phyloP scores from a whole-genome alignment of 1,140 invertebrate species.

The Drosophila grimshawi region DNA sequence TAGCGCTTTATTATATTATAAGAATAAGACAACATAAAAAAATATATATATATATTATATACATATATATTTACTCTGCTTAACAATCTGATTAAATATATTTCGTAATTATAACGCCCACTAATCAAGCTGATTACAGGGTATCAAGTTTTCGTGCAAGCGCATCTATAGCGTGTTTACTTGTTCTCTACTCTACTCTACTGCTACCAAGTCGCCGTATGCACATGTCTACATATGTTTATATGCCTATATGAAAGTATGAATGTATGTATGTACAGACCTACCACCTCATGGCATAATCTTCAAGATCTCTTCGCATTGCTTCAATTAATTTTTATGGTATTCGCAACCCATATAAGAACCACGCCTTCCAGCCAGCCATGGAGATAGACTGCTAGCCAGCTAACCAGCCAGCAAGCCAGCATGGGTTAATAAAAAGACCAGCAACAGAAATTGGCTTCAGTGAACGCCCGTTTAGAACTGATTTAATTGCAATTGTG shows the following conservation, averaged over 20 bases:
- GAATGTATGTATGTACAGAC: background rate
- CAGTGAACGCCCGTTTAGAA: conserved; percentile 69
- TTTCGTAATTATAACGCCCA: background rate
- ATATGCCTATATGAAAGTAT: background rate
- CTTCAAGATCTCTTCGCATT: conserved; percentile 59
- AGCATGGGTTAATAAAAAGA: conserved; percentile 58
- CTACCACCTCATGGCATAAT: conserved; percentile 39
- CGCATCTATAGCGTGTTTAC: conserved; percentile 1
- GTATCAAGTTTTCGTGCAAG: background rate
- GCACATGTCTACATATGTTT: background rate
- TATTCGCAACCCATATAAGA: conserved; percentile 66
- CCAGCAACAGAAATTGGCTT: conserved; percentile 49
- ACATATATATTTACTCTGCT: too few relatives aligned
- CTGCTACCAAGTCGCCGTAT: background rate
- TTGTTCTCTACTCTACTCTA: background rate
- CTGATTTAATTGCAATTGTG: conserved; percentile 80
- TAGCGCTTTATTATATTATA: too few relatives aligned
- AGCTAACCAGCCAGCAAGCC: conserved; percentile 16
- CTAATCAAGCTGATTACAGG: conserved; percentile 6
- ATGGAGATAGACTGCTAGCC: too few relatives aligned
- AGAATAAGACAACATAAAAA: too few relatives aligned
- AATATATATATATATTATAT: too few relatives aligned
- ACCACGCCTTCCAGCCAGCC: conserved; percentile 31
- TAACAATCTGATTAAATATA: background rate
- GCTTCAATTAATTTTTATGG: conserved; percentile 69